Evolutionary conservation across 2,888 invertebrate genomes (phyloP).

Genomic region (Amblyjoppa fuscipennis): DNA sequence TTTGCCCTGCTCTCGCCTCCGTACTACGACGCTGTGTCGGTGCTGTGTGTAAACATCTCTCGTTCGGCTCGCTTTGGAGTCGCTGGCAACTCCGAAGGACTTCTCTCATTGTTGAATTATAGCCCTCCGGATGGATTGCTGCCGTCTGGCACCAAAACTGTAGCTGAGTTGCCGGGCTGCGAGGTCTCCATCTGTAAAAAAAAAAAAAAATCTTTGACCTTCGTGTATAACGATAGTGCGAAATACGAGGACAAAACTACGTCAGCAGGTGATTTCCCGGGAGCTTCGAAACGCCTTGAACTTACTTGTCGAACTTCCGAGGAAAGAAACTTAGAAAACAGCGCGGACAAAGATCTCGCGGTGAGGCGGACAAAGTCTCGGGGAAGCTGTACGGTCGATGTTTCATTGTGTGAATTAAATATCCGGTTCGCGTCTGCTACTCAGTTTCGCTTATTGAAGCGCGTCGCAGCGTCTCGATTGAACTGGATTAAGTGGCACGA

Average conservation of each 20-base stretch:
- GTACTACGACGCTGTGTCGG: not conserved
- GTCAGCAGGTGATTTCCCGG: not conserved
- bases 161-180: not conserved
- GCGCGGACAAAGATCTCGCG: not conserved
- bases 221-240: not conserved
- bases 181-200: conserved; percentile 7
- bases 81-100: conserved; percentile 18
- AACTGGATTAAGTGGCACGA: conserved; percentile 41
- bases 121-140: not conserved
- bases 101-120: conserved; percentile 53
- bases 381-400: not conserved
- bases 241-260: not conserved
- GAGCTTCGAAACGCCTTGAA: not conserved
- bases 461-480: conserved; percentile 35
- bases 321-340: not conserved
- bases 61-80: not conserved
- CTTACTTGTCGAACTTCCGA: not conserved
- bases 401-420: conserved; percentile 26
- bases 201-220: not conserved
- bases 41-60: not conserved
- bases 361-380: not conserved
- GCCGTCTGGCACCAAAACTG: not conserved
- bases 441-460: conserved; percentile 27
- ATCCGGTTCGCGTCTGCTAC: conserved; percentile 29
- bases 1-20: no score